phyloP scores from a whole-genome alignment of 2,113 vertebrate species.

The Heliornis fulica region DNA sequence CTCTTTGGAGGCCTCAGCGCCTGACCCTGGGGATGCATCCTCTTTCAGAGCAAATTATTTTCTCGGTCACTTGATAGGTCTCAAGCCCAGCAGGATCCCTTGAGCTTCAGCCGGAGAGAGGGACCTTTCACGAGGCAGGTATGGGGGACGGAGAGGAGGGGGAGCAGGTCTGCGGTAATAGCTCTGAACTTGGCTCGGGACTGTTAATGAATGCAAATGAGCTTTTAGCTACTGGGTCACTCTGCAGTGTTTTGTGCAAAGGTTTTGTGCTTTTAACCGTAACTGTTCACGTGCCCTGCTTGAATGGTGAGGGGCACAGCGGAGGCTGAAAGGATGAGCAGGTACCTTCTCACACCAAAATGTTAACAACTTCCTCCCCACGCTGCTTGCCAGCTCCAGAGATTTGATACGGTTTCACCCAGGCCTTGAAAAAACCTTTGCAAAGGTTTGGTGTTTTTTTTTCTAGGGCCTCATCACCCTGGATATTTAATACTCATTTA shows the following conservation, averaged over 20 bases:
- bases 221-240: not conserved
- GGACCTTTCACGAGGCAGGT: not conserved
- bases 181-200: not conserved
- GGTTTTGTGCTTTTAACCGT: not conserved
- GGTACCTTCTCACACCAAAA: not conserved
- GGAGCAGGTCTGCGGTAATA: not conserved
- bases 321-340: not conserved
- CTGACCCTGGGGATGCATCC: conserved; percentile 30
- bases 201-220: conserved; percentile 8
- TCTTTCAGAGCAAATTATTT: conserved; percentile 1
- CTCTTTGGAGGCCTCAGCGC: not conserved
- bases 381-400: not conserved
- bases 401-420: not conserved
- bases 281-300: not conserved
- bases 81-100: not conserved
- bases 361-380: not conserved
- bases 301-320: not conserved
- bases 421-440: not conserved
- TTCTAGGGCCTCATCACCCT: not conserved
- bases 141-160: not conserved
- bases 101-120: not conserved
- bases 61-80: conserved; percentile 20
- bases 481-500: too few species aligned
- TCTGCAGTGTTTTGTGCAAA: not conserved
- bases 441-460: not conserved